phyloP scores from a whole-genome alignment of 2,113 vertebrate genomes.

The Zootoca vivipara region DNA sequence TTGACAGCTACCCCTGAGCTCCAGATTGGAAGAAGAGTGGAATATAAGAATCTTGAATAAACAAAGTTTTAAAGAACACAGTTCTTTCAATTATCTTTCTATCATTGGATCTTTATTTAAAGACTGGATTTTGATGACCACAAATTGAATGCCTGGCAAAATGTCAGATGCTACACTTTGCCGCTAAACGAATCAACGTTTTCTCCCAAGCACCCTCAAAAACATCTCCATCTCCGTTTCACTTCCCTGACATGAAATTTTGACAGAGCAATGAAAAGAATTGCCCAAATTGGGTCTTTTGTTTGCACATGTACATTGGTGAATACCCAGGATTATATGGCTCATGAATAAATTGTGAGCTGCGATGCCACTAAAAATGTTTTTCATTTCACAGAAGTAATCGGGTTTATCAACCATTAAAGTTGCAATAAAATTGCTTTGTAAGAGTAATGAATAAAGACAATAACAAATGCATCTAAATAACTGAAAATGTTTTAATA shows the following conservation, averaged over 20 bases:
- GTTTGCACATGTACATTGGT: neutral
- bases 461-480: neutral
- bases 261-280: slow-evolving; percentile 4
- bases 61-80: neutral
- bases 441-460: neutral
- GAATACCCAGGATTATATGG: neutral
- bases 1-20: too few relatives aligned
- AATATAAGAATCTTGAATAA: too few relatives aligned
- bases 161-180: neutral
- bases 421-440: neutral
- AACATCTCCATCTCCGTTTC: neutral
- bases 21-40: too few relatives aligned
- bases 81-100: neutral
- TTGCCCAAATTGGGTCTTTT: neutral
- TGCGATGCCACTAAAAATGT: neutral
- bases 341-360: neutral
- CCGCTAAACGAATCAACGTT: neutral
- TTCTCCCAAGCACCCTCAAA: too few relatives aligned
- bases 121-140: neutral
- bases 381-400: neutral
- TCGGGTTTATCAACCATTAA: neutral
- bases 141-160: neutral
- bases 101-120: neutral
- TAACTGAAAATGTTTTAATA: neutral
- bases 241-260: neutral